phyloP scores from a whole-genome alignment of 1,140 invertebrate species.

The Drosophila obscura region DNA sequence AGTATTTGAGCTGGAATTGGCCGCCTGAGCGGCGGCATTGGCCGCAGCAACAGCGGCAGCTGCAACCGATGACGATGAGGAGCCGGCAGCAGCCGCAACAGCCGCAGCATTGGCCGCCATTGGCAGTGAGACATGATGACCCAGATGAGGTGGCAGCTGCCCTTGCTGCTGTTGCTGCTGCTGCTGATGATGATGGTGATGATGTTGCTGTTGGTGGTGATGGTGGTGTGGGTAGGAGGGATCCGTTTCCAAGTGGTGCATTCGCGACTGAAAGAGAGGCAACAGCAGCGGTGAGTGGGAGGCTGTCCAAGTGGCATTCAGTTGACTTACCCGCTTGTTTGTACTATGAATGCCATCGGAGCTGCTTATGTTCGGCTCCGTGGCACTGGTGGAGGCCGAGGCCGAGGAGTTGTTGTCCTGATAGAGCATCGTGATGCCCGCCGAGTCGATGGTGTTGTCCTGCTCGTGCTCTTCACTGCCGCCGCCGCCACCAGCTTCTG shows the following conservation, averaged over 20 bases:
- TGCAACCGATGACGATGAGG: constrained; percentile 48
- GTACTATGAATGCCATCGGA: constrained; percentile 84
- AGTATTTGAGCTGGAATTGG: constrained; percentile 34
- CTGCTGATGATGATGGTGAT: constrained; percentile 51
- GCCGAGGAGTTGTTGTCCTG: constrained; percentile 74
- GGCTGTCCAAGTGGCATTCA: background rate
- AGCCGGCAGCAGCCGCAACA: constrained; percentile 28
- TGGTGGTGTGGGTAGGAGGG: constrained; percentile 81
- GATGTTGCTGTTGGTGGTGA: constrained; percentile 66
- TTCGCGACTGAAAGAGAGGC: constrained; percentile 61
- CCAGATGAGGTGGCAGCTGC: constrained; percentile 48
- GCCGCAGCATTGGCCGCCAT: constrained; percentile 40
- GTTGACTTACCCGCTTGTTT: constrained; percentile 81
- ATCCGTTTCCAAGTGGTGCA: constrained; percentile 83
- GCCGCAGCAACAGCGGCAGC: constrained; percentile 47
- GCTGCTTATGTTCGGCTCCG: constrained; percentile 78
- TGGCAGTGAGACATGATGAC: constrained; percentile 50
- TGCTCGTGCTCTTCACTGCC: constrained; percentile 85
- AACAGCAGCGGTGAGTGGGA: background rate
- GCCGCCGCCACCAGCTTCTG: constrained; percentile 1
- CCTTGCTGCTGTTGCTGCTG: constrained; percentile 49
- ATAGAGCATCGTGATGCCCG: constrained; percentile 70
- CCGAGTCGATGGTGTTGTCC: constrained; percentile 89
- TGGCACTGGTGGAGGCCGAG: constrained; percentile 71
- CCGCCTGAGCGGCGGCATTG: constrained; percentile 21